Evolutionary conservation across 1,140 invertebrate species (phyloP).

Genomic region (Drosophila subpulchrella): DNA sequence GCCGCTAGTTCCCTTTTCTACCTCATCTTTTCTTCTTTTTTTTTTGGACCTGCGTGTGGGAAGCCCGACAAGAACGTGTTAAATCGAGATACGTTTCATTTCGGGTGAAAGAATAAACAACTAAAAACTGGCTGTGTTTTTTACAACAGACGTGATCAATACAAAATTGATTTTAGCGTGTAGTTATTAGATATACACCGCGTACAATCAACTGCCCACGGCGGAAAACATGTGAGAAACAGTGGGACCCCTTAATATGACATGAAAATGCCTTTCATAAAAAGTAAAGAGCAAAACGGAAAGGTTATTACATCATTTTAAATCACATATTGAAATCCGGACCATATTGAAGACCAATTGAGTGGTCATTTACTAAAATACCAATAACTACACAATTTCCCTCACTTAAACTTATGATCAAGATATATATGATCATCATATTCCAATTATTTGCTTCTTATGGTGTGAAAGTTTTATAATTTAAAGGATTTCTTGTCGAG

Average conservation of each 20-base stretch:
- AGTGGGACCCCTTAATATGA: not conserved
- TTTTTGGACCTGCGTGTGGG: slow-evolving; percentile 31
- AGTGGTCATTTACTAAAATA: not conserved
- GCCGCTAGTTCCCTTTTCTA: slow-evolving; percentile 5
- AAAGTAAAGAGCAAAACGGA: not conserved
- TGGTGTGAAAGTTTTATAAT: no score
- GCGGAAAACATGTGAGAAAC: slow-evolving; percentile 5
- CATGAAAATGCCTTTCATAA: not conserved
- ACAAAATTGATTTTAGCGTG: slow-evolving; percentile 66
- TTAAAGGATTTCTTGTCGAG: not conserved
- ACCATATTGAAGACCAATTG: not conserved
- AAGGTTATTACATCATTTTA: not conserved
- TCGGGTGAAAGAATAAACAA: slow-evolving; percentile 19
- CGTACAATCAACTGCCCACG: slow-evolving; percentile 28
- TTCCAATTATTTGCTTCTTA: no score
- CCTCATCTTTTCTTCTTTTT: not conserved
- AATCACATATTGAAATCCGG: not conserved
- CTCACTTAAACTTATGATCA: no score
- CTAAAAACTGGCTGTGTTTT: slow-evolving; percentile 10
- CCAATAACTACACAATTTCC: no score
- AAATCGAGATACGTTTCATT: slow-evolving; percentile 49
- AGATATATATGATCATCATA: no score
- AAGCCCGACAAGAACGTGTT: slow-evolving; percentile 49
- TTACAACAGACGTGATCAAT: slow-evolving; percentile 60
- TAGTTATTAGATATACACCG: slow-evolving; percentile 58